Conservation (phyloP, 2,797 vertebrate genomes). For the Ispidina picta region DNA sequence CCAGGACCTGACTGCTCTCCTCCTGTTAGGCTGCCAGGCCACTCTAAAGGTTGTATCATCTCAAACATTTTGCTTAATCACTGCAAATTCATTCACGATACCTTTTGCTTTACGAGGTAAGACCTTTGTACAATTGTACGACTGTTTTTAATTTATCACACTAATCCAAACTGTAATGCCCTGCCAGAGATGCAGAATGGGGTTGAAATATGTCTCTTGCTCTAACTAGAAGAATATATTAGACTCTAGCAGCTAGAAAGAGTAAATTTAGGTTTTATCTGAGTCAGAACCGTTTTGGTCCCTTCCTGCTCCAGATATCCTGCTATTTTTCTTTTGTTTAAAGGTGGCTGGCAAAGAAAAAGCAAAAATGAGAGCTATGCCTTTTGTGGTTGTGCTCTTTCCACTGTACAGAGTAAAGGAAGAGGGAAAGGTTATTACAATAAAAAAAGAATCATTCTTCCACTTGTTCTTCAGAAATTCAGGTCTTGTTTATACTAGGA, state of each 20-base stretch:
- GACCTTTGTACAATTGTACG: conserved; percentile 52
- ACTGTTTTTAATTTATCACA: conserved; percentile 69
- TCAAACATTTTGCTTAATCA: conserved; percentile 15
- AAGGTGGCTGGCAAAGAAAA: conserved; percentile 2
- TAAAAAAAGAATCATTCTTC: neutral
- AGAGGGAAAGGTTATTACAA: neutral
- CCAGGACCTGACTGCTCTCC: neutral
- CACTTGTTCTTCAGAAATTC: neutral
- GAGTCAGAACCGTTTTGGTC: conserved; percentile 1
- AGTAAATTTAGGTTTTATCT: conserved; percentile 43
- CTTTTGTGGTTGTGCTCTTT: neutral
- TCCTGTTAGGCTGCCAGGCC: neutral
- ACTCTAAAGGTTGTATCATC: neutral
- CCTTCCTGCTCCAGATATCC: neutral
- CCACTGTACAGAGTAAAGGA: neutral
- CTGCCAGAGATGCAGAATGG: conserved; percentile 59
- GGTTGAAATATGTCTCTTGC: conserved; percentile 57
- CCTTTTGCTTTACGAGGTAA: conserved; percentile 38
- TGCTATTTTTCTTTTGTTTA: conserved; percentile 39
- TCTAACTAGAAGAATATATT: conserved; percentile 48
- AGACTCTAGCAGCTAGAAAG: neutral
- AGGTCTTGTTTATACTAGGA: neutral
- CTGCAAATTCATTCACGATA: conserved; percentile 13
- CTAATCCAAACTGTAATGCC: conserved; percentile 68
- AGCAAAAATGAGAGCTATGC: neutral